A percentile compares a stretch with the other conserved stretches of the same genome.
These are phyloP conservation scores for Cheilosia grossa DNA, from an alignment of 2,888 invertebrate species.

Conservation along the genomic window DNA sequence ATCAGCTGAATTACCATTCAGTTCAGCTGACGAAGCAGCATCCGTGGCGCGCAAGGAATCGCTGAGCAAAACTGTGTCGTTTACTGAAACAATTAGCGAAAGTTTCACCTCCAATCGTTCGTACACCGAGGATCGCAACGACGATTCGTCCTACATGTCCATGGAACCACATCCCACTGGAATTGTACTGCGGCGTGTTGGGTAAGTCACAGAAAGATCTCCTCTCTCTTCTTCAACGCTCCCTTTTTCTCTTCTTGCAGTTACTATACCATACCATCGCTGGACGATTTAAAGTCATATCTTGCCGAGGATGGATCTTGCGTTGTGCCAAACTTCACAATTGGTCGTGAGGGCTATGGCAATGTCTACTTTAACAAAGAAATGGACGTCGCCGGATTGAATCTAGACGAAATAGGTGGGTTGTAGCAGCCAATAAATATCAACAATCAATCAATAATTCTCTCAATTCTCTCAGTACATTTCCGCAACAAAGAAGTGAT, in stretches of 20 bases:
- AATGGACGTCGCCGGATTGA: constrained; percentile 92
- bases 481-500: constrained; percentile 97
- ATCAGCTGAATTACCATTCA: constrained; percentile 79
- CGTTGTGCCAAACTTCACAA: constrained; percentile 92
- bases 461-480: constrained; percentile 86
- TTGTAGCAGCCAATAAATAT: constrained; percentile 48
- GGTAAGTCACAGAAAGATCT: constrained; percentile 80
- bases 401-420: constrained; percentile 92
- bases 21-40: constrained; percentile 77
- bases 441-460: neutral
- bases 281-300: constrained; percentile 91
- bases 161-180: constrained; percentile 88
- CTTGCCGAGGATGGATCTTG: constrained; percentile 90
- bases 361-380: constrained; percentile 93
- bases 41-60: constrained; percentile 59
- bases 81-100: constrained; percentile 78
- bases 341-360: constrained; percentile 95
- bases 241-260: constrained; percentile 49
- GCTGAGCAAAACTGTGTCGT: constrained; percentile 74
- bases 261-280: constrained; percentile 95
- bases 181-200: constrained; percentile 89
- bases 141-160: constrained; percentile 48
- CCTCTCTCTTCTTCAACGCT: neutral
- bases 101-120: constrained; percentile 78
- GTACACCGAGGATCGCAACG: constrained; percentile 76